These are phyloP conservation scores for Drosophila parvula DNA, from an alignment of 1,140 invertebrate species.

Conservation along the genomic window DNA sequence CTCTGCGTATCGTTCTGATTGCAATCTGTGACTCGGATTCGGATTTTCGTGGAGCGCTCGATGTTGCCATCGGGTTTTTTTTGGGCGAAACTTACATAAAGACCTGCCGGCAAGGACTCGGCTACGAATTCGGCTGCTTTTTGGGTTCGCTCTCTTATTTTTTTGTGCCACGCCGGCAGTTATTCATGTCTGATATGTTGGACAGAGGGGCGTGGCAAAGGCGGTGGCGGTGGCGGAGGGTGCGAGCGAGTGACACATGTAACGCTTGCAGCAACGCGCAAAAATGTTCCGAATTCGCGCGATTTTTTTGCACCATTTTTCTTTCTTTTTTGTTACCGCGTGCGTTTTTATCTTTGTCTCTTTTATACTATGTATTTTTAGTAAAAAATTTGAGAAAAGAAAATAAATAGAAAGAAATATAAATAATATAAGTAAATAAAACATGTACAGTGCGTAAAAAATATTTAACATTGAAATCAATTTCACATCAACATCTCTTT, in stretches of 20 bases:
- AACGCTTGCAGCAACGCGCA: conserved; percentile 47
- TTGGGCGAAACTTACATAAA: conserved; percentile 27
- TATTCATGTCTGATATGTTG: conserved; percentile 11
- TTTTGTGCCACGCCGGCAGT: conserved; percentile 24
- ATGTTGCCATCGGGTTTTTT: conserved; percentile 2
- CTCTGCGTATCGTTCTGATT: conserved; percentile 28
- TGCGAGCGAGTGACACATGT: conserved; percentile 49
- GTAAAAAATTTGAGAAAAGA: background rate
- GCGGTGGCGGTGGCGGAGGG: background rate
- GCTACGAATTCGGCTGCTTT: conserved; percentile 15
- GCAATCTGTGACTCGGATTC: conserved; percentile 17
- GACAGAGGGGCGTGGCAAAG: conserved; percentile 3
- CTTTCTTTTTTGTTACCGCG: background rate
- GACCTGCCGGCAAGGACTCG: conserved; percentile 4
- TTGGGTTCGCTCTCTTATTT: conserved; percentile 7
- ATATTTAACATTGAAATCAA: too few species aligned
- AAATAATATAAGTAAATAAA: background rate
- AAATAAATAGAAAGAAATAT: too few species aligned
- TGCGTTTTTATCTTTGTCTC: conserved; percentile 17
- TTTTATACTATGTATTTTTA: background rate
- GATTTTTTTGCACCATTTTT: conserved; percentile 17
- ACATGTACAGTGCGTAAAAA: too few species aligned
- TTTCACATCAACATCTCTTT: too few species aligned
- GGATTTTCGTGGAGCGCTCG: background rate
- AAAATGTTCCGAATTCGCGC: conserved; percentile 44